Evolutionary conservation across 2,797 vertebrate genomes (phyloP), one percentile per base, ranked within the genome.

Genomic region (Scolopax rusticola): DNA sequence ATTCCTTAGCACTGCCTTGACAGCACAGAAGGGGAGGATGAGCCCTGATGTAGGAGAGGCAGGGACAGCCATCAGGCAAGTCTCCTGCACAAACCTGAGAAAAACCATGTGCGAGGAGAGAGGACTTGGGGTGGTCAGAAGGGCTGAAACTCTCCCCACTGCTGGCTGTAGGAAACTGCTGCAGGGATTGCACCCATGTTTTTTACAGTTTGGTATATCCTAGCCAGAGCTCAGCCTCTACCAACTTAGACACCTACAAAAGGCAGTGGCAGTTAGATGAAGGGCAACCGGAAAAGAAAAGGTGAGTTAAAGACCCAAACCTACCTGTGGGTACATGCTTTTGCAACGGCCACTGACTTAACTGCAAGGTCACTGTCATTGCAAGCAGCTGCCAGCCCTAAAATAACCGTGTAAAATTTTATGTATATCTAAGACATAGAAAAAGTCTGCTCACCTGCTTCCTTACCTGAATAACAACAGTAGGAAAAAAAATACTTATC

Each of bases 121-220:
- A 33, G 50, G 25, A 40, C 1, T 0, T 0, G 0, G 0, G 13
- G 40, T 28, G 15, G 30, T 11, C 1, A 0, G 40, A 79, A 56
- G 38, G 54, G 32, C 32, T 43, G 54, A 67, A 76, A 2, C 24
- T 45, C 43, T 57, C 57, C 60, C n/a, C 6, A 1, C 24, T 21
- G 61, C 61, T 28, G 25, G 24, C 36, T 53, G 25, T 8, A 25
- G 40, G 24, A 14, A 38, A 43, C 38, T 30, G 30, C 47, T 27
- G 11, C 2, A 18, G 6, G 12, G 41, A 8, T 8, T 28, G 53
- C 47, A 51, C 20, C 25, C 21, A 8, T 0, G 1, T 16, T 16
- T 24, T 28, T 10, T 47, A 23, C 20, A 32, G 56, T 13, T 27
- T 23, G 40, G 14, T 33, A 5, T 8, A 12, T 25, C 43, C 33